Conservation (phyloP, 2,888 invertebrate genomes). For the Nemurella pictetii region DNA sequence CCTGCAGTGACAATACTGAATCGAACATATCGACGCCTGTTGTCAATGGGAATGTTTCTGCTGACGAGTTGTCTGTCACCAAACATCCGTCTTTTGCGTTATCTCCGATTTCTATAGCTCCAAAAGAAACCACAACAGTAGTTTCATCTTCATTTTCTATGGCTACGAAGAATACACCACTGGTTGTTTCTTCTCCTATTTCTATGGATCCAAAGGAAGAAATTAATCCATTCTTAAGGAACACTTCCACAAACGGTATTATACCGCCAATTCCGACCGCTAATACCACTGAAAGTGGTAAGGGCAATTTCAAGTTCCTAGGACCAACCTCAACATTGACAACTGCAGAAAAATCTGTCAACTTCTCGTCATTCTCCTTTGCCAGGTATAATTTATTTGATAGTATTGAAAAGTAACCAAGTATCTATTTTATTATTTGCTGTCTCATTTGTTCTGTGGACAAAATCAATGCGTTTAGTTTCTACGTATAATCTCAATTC, state of each 20-base stretch:
- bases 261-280: background rate
- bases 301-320: background rate
- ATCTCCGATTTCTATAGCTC: background rate
- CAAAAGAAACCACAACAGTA: background rate
- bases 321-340: background rate
- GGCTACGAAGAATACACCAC: background rate
- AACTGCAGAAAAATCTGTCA: background rate
- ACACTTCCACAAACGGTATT: background rate
- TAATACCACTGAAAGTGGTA: background rate
- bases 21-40: background rate
- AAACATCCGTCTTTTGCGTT: background rate
- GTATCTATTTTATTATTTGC: no score
- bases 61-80: background rate
- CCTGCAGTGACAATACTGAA: background rate
- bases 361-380: background rate
- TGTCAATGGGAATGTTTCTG: background rate
- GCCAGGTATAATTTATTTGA: background rate
- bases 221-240: background rate
- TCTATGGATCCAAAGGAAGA: background rate
- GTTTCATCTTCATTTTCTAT: background rate
- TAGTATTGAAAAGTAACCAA: no score
- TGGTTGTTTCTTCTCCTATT: background rate
- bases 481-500: no score
- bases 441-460: no score
- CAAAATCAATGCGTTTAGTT: background rate